Evolutionary conservation across 2,888 invertebrate species (phyloP), one percentile per base, ranked within the genome.

Genomic region (Caenorhabditis macrosperma): DNA sequence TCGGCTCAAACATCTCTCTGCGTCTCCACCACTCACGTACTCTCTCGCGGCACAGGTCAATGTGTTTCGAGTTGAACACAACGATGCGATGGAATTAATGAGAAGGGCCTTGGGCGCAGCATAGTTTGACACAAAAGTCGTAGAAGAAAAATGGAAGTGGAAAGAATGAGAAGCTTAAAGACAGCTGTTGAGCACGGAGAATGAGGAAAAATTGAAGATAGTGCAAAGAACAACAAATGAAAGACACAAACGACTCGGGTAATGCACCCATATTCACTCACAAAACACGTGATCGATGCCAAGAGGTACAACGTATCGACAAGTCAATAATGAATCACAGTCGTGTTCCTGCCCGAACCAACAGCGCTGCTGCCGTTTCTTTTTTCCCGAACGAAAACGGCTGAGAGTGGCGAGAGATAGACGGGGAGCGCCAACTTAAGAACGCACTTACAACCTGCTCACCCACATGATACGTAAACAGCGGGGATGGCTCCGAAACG

Each of bases 381-480:
- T 2, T 33, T 10, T n/a, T n/a, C n/a, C 38, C 55, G 44, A 57
- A 68, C 60, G 60, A 52, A 69, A 60, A 69, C 41, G 22, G 57
- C 57, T 57, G 38, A 38, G 48, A 35, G 33, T 20, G 48, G 33
- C 55, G 46, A 44, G 35, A 63, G 24, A 52, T 12, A 35, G 24
- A 35, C 41, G 17, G 38, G 35, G 38, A 66, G 66, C 50, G 41
- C n/a, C 33, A 6, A 28, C 48, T 48, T 48, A 59, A 57, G 68
- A 68, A 57, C 57, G 60, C 69, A 69, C 69, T 60, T 69, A 69
- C 60, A 69, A 57, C 67, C 50, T 63, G 61, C 28, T 28, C 20
- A n/a, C n/a, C 35, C 63, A 52, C 50, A 64, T 59, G 69, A 69
- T 69, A 60, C 69, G 69, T 69, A 69, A 69, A 69, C 69, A 69